These are phyloP conservation scores for Montipora capricornis DNA, from an alignment of 64 coral and sea anemone genomes.

Conservation along the genomic window DNA sequence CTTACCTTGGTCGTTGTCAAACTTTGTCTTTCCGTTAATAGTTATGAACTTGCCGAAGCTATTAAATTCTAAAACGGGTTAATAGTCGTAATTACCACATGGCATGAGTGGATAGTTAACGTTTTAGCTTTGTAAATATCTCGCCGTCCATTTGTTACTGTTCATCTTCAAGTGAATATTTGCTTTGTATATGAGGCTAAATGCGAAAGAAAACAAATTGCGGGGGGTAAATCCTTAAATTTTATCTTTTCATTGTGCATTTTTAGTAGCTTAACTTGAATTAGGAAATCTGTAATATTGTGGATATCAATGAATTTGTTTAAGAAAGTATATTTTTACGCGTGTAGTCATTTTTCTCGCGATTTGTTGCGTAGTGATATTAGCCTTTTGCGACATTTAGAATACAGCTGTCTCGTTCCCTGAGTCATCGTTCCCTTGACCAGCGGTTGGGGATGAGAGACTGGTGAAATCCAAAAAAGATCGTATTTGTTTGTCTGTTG, in stretches of 20 bases:
- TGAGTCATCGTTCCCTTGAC: too few species aligned
- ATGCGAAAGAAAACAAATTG: background rate
- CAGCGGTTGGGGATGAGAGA: too few species aligned
- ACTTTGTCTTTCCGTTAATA: background rate
- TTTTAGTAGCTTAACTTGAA: background rate
- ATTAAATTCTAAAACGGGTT: background rate
- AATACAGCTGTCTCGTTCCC: too few species aligned
- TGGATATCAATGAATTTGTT: background rate
- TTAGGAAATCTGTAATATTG: background rate
- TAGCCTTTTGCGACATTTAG: background rate
- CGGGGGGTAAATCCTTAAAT: background rate
- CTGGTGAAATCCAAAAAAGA: too few species aligned
- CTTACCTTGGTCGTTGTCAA: background rate
- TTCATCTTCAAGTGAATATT: too few species aligned
- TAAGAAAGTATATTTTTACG: background rate
- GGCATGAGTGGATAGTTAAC: background rate
- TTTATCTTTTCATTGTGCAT: background rate
- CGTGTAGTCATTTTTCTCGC: background rate
- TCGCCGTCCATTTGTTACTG: too few species aligned
- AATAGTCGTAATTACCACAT: background rate
- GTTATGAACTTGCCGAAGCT: background rate
- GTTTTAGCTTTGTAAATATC: background rate
- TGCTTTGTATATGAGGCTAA: background rate
- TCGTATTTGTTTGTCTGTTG: too few species aligned
- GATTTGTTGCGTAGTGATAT: background rate